Conservation (phyloP, 2,113 vertebrate species). For the Salvelinus sp. region DNA sequence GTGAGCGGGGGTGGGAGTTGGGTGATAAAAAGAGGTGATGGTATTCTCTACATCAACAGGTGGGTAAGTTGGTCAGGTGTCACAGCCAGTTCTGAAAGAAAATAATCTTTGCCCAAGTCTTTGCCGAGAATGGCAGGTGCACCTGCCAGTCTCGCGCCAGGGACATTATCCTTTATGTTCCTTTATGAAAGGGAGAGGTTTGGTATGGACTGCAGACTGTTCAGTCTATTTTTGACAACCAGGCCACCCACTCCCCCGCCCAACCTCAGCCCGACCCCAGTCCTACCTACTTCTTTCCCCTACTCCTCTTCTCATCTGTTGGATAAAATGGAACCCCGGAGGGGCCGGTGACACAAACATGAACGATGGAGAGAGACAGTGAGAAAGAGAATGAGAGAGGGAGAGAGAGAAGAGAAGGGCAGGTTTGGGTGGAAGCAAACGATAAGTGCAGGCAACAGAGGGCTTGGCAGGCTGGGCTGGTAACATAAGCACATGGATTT, state of each 20-base stretch:
- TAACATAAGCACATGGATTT: constrained; percentile 49
- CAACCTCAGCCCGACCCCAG: neutral
- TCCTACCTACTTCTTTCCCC: neutral
- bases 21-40: no score
- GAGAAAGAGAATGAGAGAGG: neutral
- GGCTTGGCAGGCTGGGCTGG: constrained; percentile 34
- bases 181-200: no score
- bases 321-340: constrained; percentile 11
- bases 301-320: neutral
- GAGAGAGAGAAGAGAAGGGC: constrained; percentile 18
- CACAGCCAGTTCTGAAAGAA: no score
- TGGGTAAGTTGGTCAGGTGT: no score
- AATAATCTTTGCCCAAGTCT: no score
- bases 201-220: neutral
- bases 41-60: no score
- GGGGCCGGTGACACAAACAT: constrained; percentile 18
- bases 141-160: no score
- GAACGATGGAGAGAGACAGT: constrained; percentile 30
- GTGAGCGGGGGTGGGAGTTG: no score
- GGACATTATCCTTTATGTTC: no score
- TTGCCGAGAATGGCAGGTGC: no score
- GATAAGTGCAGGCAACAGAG: constrained; percentile 17
- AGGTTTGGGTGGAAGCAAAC: constrained; percentile 25
- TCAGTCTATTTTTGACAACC: neutral
- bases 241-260: neutral